Evolutionary conservation across 1,140 invertebrate genomes (phyloP).

Genomic region (Epicauta chinensis): DNA sequence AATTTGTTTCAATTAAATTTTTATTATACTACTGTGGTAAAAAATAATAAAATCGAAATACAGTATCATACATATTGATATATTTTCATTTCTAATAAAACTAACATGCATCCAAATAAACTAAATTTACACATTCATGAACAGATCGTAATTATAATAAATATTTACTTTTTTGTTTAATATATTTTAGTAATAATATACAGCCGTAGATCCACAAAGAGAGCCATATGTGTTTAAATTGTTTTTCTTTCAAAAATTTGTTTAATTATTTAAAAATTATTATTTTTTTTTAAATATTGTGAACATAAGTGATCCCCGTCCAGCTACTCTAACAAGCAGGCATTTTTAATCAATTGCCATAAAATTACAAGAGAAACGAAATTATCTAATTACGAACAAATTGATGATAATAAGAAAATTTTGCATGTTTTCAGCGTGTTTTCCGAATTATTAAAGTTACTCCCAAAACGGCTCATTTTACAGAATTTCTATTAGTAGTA

Average conservation of each 20-base stretch:
- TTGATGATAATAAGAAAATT: too few relatives aligned
- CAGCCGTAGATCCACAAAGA: slow-evolving; percentile 41
- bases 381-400: slow-evolving; percentile 15
- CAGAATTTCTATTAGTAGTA: slow-evolving; percentile 5
- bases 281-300: slow-evolving; percentile 19
- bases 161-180: slow-evolving; percentile 16
- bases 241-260: neutral
- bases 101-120: slow-evolving; percentile 42
- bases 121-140: slow-evolving; percentile 38
- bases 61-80: slow-evolving; percentile 41
- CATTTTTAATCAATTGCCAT: slow-evolving; percentile 13
- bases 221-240: slow-evolving; percentile 29
- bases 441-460: slow-evolving; percentile 24
- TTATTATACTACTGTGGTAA: slow-evolving; percentile 42
- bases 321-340: slow-evolving; percentile 42
- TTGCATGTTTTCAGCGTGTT: too few relatives aligned
- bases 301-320: slow-evolving; percentile 43
- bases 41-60: slow-evolving; percentile 45
- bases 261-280: neutral
- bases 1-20: slow-evolving; percentile 10
- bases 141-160: slow-evolving; percentile 39
- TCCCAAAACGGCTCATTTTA: slow-evolving; percentile 37
- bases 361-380: slow-evolving; percentile 34
- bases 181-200: slow-evolving; percentile 36
- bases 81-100: slow-evolving; percentile 34